These are phyloP conservation scores for Potorous gilbertii DNA, from an alignment of 2,797 vertebrate species.

Conservation along the genomic window DNA sequence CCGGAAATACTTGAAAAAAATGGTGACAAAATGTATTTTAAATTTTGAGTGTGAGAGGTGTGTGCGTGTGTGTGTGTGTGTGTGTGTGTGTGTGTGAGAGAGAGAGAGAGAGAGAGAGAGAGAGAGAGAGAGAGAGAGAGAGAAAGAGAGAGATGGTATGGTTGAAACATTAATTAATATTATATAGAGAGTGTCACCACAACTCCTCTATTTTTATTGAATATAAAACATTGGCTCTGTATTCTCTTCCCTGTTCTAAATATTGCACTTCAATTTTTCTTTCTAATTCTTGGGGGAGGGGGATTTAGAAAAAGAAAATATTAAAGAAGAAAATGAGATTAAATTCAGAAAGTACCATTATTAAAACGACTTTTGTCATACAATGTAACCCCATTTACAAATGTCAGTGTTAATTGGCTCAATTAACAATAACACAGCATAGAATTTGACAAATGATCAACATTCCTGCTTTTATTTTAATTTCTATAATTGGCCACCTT, in stretches of 20 bases:
- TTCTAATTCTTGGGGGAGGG: neutral
- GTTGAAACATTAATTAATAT: neutral
- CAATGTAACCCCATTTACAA: constrained; percentile 20
- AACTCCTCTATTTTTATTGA: constrained; percentile 6
- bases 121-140: neutral
- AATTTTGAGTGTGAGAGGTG: neutral
- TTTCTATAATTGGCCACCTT: constrained; percentile 25
- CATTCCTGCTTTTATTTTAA: neutral
- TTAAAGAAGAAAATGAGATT: constrained; percentile 26
- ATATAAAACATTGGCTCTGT: constrained; percentile 24
- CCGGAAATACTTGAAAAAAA: neutral
- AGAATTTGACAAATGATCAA: constrained; percentile 29
- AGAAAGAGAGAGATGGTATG: neutral
- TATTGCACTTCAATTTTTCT: neutral
- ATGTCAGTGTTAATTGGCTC: neutral
- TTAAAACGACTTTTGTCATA: constrained; percentile 26
- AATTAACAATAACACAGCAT: neutral
- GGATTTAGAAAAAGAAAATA: neutral
- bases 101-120: neutral
- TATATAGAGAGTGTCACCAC: neutral
- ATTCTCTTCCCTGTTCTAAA: constrained; percentile 29
- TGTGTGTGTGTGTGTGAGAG: too few relatives aligned
- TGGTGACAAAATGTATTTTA: neutral
- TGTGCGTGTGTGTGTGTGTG: too few relatives aligned
- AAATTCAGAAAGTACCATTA: constrained; percentile 33